A percentile compares a stretch with the other conserved stretches of the same genome.
Conservation (phyloP, 35 echinoderm and acorn worm species). For the Holothuria glaberrima region DNA sequence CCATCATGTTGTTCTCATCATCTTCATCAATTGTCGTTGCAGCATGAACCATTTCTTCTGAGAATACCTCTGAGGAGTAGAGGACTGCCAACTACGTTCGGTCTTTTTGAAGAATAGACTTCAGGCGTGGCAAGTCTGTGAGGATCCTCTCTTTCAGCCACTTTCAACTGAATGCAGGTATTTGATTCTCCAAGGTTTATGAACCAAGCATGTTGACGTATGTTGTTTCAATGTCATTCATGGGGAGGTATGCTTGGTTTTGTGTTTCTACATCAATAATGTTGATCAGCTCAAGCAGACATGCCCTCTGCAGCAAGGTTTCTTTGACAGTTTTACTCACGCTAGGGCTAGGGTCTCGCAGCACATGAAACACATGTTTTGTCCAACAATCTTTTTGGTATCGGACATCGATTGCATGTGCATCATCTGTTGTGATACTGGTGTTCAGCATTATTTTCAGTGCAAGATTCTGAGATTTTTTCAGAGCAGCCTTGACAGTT, state of each 20-base stretch:
- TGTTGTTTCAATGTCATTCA: constrained; percentile 14
- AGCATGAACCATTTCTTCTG: too few relatives aligned
- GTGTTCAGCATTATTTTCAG: not conserved
- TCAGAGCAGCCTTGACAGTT: not conserved
- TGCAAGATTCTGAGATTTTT: not conserved
- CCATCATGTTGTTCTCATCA: constrained; percentile 5
- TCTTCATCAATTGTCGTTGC: too few relatives aligned
- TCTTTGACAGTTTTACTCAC: too few relatives aligned
- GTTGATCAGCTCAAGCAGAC: too few relatives aligned
- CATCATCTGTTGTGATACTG: not conserved
- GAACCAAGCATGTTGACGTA: constrained; percentile 4
- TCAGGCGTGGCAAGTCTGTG: not conserved
- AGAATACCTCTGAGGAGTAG: too few relatives aligned
- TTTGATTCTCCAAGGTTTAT: constrained; percentile 10
- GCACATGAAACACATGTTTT: too few relatives aligned
- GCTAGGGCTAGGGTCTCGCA: too few relatives aligned
- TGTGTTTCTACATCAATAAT: too few relatives aligned
- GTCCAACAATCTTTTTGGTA: not conserved
- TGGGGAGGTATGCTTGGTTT: not conserved
- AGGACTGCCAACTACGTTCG: not conserved
- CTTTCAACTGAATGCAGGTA: constrained; percentile 4
- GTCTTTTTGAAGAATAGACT: not conserved
- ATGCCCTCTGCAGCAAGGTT: too few relatives aligned
- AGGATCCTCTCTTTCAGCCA: constrained; percentile 21
- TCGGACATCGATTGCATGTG: not conserved